phyloP scores from a whole-genome alignment of 2,113 vertebrate genomes.

The Pao palembangensis region DNA sequence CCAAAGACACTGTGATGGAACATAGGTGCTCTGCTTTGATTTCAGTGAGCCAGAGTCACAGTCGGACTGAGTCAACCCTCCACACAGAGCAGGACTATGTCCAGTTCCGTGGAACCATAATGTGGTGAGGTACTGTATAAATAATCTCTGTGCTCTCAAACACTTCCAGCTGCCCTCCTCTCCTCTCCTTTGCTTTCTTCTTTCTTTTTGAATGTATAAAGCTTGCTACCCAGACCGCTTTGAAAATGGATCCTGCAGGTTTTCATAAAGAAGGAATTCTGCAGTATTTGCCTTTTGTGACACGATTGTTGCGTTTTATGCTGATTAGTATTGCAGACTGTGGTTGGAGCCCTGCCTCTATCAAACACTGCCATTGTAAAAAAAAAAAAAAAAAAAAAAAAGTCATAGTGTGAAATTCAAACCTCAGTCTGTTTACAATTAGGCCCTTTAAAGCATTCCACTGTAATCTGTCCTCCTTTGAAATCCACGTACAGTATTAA shows the following conservation, averaged over 20 bases:
- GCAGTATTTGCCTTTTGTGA: constrained; percentile 52
- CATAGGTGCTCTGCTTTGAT: constrained; percentile 44
- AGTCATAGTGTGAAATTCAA: constrained; percentile 52
- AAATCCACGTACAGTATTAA: constrained; percentile 48
- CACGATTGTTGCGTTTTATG: constrained; percentile 51
- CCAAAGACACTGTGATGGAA: constrained; percentile 1
- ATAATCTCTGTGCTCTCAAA: constrained; percentile 64
- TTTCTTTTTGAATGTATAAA: constrained; percentile 16
- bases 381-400: constrained; percentile 1
- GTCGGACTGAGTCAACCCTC: constrained; percentile 60
- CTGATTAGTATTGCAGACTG: constrained; percentile 44
- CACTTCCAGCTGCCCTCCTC: constrained; percentile 68
- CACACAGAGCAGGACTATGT: constrained; percentile 57
- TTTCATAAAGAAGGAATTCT: constrained; percentile 32
- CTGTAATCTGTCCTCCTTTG: constrained; percentile 50
- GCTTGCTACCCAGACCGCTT: constrained; percentile 11
- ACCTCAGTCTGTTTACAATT: constrained; percentile 55
- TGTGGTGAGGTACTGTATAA: constrained; percentile 61
- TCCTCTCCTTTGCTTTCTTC: constrained; percentile 34
- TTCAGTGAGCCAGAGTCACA: constrained; percentile 58
- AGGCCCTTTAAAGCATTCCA: constrained; percentile 51
- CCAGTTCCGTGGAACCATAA: constrained; percentile 59
- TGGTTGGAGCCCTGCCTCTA: constrained; percentile 38
- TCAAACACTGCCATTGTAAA: constrained; percentile 27
- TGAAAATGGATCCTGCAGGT: constrained; percentile 15